phyloP scores from a whole-genome alignment of 2,888 invertebrate genomes.

The Tyria jacobaeae region DNA sequence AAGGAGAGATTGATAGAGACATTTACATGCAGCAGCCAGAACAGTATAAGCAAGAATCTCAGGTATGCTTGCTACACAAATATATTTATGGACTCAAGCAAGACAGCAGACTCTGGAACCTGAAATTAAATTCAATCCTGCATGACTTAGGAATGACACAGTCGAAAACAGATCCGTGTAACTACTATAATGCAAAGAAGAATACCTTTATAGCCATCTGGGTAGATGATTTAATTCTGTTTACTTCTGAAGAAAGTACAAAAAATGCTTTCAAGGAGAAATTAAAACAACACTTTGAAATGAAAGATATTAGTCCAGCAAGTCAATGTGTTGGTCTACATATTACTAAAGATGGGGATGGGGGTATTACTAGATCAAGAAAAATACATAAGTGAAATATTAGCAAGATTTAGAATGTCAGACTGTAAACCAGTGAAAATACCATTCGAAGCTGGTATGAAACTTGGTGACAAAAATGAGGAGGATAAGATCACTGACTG shows the following conservation, averaged over 20 bases:
- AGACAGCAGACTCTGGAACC: conserved; percentile 3
- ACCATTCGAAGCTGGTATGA: conserved; percentile 1
- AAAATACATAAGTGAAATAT: conserved; percentile 19
- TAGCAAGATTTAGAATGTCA: conserved; percentile 13
- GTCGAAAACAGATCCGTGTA: not conserved
- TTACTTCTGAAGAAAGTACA: too few relatives aligned
- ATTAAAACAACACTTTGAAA: too few relatives aligned
- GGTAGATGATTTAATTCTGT: not conserved
- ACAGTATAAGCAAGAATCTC: conserved; percentile 17
- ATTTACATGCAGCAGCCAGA: conserved; percentile 46
- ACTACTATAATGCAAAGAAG: not conserved
- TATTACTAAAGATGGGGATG: too few relatives aligned
- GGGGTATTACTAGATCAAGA: conserved; percentile 8
- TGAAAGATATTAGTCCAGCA: too few relatives aligned
- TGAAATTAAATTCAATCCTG: not conserved
- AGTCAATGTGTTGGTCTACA: too few relatives aligned
- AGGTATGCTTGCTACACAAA: conserved; percentile 42
- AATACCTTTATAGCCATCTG: not conserved
- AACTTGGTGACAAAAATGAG: not conserved
- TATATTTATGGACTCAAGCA: conserved; percentile 18
- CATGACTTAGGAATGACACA: not conserved
- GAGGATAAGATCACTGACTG: conserved; percentile 1
- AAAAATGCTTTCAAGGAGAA: too few relatives aligned
- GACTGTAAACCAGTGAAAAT: conserved; percentile 17
- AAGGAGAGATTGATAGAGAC: conserved; percentile 42